A percentile compares a stretch with the other conserved stretches of the same genome.
Evolutionary conservation across 2,113 vertebrate genomes (phyloP).

Genomic region (Mormoops blainvillei): DNA sequence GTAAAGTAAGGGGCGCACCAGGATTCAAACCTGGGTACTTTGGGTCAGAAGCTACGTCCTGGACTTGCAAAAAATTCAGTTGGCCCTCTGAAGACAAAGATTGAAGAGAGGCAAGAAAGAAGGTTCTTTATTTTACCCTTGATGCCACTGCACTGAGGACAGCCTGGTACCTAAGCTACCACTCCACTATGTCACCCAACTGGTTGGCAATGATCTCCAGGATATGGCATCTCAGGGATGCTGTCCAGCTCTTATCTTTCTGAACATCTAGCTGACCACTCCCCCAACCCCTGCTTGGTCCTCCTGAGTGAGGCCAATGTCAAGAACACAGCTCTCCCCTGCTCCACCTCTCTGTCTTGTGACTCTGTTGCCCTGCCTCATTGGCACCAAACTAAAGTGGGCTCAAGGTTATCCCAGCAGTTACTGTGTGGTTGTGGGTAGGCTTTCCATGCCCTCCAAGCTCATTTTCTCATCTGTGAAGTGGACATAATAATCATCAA

Average conservation of each 20-base stretch:
- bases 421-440: neutral
- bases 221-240: fast-evolving
- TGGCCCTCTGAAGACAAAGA: neutral
- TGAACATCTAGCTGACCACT: neutral
- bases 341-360: neutral
- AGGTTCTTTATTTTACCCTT: neutral
- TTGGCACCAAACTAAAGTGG: neutral
- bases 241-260: neutral
- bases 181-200: neutral
- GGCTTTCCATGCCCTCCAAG: too few species aligned
- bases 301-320: neutral
- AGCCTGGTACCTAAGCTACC: too few species aligned
- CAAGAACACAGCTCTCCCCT: neutral
- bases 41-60: neutral
- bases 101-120: neutral
- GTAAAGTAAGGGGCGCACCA: neutral
- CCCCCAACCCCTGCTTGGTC: neutral
- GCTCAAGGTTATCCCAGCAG: neutral
- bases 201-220: neutral
- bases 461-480: neutral
- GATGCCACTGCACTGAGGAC: fast-evolving
- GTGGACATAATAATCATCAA: neutral
- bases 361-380: neutral
- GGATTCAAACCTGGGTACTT: neutral
- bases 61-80: neutral